Conservation (phyloP, 2,113 vertebrate genomes). For the Raja brachyura region DNA sequence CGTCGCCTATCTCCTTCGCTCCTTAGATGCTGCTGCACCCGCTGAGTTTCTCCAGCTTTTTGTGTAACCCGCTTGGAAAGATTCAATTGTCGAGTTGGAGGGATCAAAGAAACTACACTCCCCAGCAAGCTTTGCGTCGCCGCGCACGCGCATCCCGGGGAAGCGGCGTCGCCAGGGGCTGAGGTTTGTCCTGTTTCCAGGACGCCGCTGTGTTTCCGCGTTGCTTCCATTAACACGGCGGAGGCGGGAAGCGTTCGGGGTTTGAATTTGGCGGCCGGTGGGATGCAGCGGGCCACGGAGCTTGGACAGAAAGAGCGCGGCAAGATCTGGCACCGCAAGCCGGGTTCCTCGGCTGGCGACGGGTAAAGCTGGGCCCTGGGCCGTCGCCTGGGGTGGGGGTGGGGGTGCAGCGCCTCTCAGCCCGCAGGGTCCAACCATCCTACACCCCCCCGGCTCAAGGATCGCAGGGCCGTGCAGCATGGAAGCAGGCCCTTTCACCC, state of each 20-base stretch:
- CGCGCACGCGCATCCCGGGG: neutral
- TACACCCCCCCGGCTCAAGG: neutral
- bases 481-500: too few species aligned
- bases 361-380: neutral
- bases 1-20: too few species aligned
- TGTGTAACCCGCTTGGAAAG: too few species aligned
- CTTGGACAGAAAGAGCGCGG: neutral
- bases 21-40: too few species aligned
- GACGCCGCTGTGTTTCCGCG: neutral
- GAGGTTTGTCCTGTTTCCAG: neutral
- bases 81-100: too few species aligned
- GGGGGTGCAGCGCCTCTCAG: neutral
- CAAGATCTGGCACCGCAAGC: neutral
- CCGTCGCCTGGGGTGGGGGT: neutral
- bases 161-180: neutral
- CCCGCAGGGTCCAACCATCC: slow-evolving; percentile 38
- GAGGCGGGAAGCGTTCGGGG: neutral
- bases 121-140: too few species aligned
- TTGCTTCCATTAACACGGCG: neutral
- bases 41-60: too few species aligned
- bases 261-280: neutral
- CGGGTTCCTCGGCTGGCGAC: neutral
- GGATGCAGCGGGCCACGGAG: neutral
- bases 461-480: too few species aligned
- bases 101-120: too few species aligned